These are phyloP conservation scores for Scytalopus superciliaris DNA, from an alignment of 2,113 vertebrate species.

Conservation along the genomic window DNA sequence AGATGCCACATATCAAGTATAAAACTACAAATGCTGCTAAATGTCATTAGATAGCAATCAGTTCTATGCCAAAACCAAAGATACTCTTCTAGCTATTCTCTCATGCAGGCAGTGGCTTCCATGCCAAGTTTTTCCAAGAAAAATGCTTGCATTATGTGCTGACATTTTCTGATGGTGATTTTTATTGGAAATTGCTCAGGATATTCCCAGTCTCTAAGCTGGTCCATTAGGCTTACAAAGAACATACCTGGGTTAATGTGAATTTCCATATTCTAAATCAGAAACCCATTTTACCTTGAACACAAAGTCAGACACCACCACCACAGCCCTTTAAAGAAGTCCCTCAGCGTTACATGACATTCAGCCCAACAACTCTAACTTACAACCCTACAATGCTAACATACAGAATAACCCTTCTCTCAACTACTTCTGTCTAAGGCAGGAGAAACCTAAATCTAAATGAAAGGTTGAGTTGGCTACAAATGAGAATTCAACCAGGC, in stretches of 20 bases:
- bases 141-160: not conserved
- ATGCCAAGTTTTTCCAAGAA: conserved; percentile 43
- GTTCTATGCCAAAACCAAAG: conserved; percentile 14
- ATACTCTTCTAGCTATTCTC: not conserved
- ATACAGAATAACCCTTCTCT: not conserved
- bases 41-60: conserved; percentile 10
- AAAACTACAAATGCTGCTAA: conserved; percentile 33
- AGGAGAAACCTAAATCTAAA: not conserved
- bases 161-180: not conserved
- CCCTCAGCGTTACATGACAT: fast-evolving
- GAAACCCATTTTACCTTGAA: not conserved
- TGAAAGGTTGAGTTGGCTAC: not conserved
- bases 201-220: not conserved
- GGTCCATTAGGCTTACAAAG: not conserved
- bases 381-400: not conserved
- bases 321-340: not conserved
- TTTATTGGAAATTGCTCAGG: not conserved
- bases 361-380: not conserved
- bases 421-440: fast-evolving
- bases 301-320: not conserved
- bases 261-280: not conserved
- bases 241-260: not conserved
- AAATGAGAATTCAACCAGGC: not conserved
- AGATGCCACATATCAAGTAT: not conserved
- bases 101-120: not conserved